Evolutionary conservation across 2,113 vertebrate species (phyloP).

Genomic region (Australoheros scitulus): DNA sequence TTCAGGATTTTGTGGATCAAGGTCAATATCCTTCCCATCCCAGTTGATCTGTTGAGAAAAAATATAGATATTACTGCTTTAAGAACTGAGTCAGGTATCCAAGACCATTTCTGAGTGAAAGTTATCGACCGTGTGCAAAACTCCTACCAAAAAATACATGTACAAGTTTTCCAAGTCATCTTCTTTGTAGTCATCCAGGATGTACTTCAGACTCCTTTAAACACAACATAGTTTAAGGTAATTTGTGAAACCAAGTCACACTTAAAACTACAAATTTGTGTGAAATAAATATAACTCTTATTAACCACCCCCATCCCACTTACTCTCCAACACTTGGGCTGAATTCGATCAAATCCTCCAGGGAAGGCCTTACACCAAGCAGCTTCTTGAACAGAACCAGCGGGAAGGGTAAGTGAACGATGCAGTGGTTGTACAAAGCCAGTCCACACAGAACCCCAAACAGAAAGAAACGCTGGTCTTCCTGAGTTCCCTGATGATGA

Average conservation of each 20-base stretch:
- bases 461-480: conserved; percentile 66
- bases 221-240: not conserved
- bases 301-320: not conserved
- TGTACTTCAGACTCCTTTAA: conserved; percentile 72
- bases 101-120: not conserved
- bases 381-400: conserved; percentile 81
- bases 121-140: not conserved
- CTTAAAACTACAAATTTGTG: not conserved
- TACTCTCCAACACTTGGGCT: conserved; percentile 61
- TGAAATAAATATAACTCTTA: not conserved
- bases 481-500: conserved; percentile 43
- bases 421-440: conserved; percentile 61
- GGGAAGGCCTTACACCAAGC: conserved; percentile 54
- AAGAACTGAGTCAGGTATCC: rapidly evolving
- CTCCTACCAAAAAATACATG: conserved; percentile 74
- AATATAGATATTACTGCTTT: not conserved
- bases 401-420: conserved; percentile 75
- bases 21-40: conserved; percentile 48
- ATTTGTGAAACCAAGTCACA: not conserved
- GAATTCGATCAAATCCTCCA: conserved; percentile 77
- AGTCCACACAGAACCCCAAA: conserved; percentile 78
- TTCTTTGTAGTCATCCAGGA: conserved; percentile 67
- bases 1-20: conserved; percentile 64
- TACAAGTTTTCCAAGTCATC: conserved; percentile 56
- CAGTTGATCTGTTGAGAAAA: conserved; percentile 72